phyloP scores from a whole-genome alignment of 2,113 vertebrate species.

The Aplodontia rufa region DNA sequence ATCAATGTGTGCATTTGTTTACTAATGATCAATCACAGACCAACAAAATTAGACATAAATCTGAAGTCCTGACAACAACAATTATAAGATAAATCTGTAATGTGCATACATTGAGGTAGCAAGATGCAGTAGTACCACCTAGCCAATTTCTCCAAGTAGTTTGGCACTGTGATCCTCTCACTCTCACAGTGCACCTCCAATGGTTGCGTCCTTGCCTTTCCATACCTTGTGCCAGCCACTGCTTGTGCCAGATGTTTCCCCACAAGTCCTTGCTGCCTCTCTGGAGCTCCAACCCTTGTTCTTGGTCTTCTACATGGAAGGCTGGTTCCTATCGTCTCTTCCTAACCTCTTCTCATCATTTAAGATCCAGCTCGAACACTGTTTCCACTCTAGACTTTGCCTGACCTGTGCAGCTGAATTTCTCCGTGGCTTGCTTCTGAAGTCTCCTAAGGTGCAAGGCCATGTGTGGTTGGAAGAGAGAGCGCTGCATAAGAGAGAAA shows the following conservation, averaged over 20 bases:
- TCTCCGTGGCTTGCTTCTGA: not conserved
- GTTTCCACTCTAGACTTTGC: not conserved
- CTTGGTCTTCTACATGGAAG: not conserved
- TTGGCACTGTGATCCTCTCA: not conserved
- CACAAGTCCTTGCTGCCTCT: not conserved
- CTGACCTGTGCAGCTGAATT: not conserved
- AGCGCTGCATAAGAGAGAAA: not conserved
- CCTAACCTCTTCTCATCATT: not conserved
- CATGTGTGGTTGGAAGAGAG: too few species aligned
- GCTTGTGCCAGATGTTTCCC: rapidly evolving
- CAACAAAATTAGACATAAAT: conserved; percentile 48
- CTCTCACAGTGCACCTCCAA: rapidly evolving
- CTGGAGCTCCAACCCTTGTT: not conserved
- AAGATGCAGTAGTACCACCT: not conserved
- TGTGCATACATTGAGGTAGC: not conserved
- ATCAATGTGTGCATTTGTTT: conserved; percentile 39
- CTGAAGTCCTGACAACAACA: conserved; percentile 28
- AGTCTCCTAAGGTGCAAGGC: not conserved
- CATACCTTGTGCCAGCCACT: rapidly evolving
- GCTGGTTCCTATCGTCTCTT: not conserved
- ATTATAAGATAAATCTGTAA: conserved; percentile 53
- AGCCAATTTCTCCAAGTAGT: not conserved
- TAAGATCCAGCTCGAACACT: not conserved
- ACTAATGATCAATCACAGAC: conserved; percentile 58
- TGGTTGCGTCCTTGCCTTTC: not conserved